phyloP scores from a whole-genome alignment of 2,113 vertebrate species.

The Cyanocitta stelleri region DNA sequence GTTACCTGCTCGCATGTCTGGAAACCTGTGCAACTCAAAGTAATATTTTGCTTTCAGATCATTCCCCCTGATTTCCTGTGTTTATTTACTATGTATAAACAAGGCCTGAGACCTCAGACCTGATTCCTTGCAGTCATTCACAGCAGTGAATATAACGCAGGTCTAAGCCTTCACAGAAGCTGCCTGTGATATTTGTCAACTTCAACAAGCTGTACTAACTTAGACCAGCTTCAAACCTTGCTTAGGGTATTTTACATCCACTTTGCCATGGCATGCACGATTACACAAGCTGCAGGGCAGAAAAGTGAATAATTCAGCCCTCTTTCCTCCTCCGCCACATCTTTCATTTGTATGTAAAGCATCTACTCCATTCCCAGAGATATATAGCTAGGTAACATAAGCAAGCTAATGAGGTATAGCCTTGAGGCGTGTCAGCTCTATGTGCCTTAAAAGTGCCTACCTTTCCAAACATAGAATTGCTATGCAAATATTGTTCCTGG shows the following conservation, averaged over 20 bases:
- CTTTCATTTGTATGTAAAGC: conserved; percentile 8
- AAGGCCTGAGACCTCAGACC: not conserved
- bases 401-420: not conserved
- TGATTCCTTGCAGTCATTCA: not conserved
- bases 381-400: not conserved
- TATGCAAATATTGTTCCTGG: not conserved
- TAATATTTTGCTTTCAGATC: not conserved
- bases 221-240: not conserved
- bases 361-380: not conserved
- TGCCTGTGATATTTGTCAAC: not conserved
- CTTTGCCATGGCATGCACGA: not conserved
- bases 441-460: not conserved
- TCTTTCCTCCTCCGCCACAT: not conserved
- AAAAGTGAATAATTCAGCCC: not conserved
- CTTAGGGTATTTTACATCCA: not conserved
- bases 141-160: not conserved
- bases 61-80: not conserved
- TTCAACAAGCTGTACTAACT: not conserved
- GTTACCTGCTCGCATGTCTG: not conserved
- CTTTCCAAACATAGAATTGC: not conserved
- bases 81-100: not conserved
- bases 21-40: not conserved
- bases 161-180: not conserved
- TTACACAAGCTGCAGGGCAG: conserved; percentile 22
- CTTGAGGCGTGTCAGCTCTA: not conserved